phyloP scores from a whole-genome alignment of 2,113 vertebrate species.

The Pseudorhombus dupliciocellatus region DNA sequence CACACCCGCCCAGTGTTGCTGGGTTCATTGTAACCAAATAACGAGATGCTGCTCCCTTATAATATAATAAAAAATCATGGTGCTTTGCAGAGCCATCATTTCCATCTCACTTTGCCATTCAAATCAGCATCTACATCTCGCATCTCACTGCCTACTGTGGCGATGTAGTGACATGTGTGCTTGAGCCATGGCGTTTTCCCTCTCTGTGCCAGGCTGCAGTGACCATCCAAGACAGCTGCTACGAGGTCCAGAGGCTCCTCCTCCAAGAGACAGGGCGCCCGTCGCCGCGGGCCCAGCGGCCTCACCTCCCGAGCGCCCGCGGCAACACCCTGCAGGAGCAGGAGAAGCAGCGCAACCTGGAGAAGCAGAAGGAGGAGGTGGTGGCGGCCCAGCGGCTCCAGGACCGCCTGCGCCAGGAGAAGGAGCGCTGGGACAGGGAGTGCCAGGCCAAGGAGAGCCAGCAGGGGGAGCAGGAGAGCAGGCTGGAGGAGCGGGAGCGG shows the following conservation, averaged over 20 bases:
- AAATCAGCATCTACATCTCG: no score
- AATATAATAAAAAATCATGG: not conserved
- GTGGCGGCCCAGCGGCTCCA: slow-evolving; percentile 84
- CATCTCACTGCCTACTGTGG: not conserved
- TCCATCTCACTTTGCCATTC: slow-evolving; percentile 46
- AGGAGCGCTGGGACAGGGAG: slow-evolving; percentile 89
- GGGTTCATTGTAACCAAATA: not conserved
- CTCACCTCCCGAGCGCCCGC: slow-evolving; percentile 70
- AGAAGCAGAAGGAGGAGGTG: slow-evolving; percentile 90
- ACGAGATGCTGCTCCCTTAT: not conserved
- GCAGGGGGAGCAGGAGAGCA: slow-evolving; percentile 77
- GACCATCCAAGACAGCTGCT: slow-evolving; percentile 91
- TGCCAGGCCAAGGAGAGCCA: slow-evolving; percentile 80
- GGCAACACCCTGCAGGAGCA: slow-evolving; percentile 89
- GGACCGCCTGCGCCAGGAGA: slow-evolving; percentile 85
- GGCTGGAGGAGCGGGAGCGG: slow-evolving; percentile 77
- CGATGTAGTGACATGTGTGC: not conserved
- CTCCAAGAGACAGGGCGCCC: slow-evolving; percentile 82
- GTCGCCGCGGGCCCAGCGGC: slow-evolving; percentile 45
- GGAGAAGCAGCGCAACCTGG: slow-evolving; percentile 92
- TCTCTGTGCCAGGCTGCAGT: slow-evolving; percentile 84
- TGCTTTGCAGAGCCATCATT: not conserved
- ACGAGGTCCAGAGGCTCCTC: slow-evolving; percentile 85
- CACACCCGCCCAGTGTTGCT: not conserved
- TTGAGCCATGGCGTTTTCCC: slow-evolving; percentile 19